phyloP scores from a whole-genome alignment of 2,797 vertebrate genomes.

The Peromyscus melanophrys region DNA sequence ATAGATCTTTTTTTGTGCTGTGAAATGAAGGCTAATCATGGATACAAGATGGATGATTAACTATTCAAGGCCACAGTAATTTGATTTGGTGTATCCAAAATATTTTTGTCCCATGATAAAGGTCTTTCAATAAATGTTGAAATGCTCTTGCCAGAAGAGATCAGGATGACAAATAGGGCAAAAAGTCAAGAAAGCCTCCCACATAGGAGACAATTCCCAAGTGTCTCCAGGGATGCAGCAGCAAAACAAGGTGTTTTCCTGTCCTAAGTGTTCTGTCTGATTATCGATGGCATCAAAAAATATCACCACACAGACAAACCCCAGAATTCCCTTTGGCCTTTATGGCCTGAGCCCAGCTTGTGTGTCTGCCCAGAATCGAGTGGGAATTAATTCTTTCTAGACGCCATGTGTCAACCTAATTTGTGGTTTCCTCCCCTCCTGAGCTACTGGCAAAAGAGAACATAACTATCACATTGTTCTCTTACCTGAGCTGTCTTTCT shows the following conservation, averaged over 20 bases:
- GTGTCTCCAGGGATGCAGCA: not conserved
- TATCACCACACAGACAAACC: not conserved
- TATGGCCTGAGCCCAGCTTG: slow-evolving; percentile 80
- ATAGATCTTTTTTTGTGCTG: slow-evolving; percentile 31
- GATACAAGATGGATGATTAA: slow-evolving; percentile 47
- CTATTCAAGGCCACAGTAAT: slow-evolving; percentile 58
- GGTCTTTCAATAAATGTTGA: slow-evolving; percentile 62
- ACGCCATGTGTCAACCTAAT: slow-evolving; percentile 85
- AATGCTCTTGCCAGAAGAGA: slow-evolving; percentile 57
- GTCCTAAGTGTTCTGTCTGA: not conserved
- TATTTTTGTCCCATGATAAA: slow-evolving; percentile 70
- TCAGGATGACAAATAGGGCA: slow-evolving; percentile 52
- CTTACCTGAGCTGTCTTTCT: slow-evolving; percentile 55
- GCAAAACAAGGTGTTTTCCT: slow-evolving; percentile 10
- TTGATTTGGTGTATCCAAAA: slow-evolving; percentile 76
- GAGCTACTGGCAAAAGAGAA: slow-evolving; percentile 78
- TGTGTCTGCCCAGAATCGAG: slow-evolving; percentile 77
- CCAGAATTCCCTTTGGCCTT: slow-evolving; percentile 69
- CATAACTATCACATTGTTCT: not conserved
- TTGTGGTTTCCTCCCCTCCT: slow-evolving; percentile 77
- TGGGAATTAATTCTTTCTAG: slow-evolving; percentile 82
- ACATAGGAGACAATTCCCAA: slow-evolving; percentile 21
- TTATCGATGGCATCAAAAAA: slow-evolving; percentile 54
- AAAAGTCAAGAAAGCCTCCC: slow-evolving; percentile 57
- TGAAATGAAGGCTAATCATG: slow-evolving; percentile 42